Evolutionary conservation across 2,797 vertebrate genomes (phyloP).

Genomic region (Otus scops): DNA sequence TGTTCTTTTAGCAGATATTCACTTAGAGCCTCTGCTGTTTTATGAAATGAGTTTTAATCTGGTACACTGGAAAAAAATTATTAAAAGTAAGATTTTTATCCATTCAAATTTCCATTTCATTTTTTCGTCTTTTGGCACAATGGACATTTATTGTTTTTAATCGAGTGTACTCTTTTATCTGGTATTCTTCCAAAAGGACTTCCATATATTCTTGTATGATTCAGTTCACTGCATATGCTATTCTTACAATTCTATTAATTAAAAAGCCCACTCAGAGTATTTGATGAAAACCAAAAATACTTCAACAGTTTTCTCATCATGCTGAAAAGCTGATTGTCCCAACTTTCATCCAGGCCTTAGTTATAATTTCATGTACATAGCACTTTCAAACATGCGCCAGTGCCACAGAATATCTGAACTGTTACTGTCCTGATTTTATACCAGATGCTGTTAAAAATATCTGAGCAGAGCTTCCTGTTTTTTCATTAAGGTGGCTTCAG

Average conservation of each 20-base stretch:
- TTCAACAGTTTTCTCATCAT: background rate
- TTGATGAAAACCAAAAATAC: background rate
- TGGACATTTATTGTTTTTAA: background rate
- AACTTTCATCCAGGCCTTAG: background rate
- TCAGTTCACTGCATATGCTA: background rate
- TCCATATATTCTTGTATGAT: background rate
- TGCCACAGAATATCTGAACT: background rate
- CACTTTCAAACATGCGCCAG: background rate
- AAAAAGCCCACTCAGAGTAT: background rate
- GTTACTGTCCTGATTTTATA: background rate
- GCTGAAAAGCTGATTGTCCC: background rate
- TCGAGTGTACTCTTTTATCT: background rate
- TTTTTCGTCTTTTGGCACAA: background rate
- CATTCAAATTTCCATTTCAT: background rate
- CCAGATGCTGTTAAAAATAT: background rate
- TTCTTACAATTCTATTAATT: slow-evolving; percentile 1
- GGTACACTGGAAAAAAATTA: background rate
- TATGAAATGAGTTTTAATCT: slow-evolving; percentile 61
- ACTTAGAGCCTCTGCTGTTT: slow-evolving; percentile 15
- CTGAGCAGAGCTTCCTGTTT: background rate
- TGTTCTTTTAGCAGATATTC: background rate
- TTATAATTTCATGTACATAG: fast-evolving
- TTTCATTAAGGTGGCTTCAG: background rate
- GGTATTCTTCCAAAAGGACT: background rate
- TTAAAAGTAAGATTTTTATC: background rate